phyloP scores from a whole-genome alignment of 2,888 invertebrate species.

The Beris morrisii region DNA sequence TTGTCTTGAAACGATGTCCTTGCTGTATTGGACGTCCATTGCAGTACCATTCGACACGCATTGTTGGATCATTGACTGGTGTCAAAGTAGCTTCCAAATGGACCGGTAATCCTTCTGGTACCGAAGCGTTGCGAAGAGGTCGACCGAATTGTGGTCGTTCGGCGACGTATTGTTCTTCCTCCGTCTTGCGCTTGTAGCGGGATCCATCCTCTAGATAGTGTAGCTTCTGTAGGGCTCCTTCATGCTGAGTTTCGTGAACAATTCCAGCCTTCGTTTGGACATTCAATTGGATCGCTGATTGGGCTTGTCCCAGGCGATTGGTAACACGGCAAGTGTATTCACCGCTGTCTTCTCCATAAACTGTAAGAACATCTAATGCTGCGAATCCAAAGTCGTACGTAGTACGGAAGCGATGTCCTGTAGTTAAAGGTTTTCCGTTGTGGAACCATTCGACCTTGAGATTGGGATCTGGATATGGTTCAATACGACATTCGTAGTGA shows the following conservation, averaged over 20 bases:
- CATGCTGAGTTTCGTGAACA: constrained; percentile 88
- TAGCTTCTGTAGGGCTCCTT: constrained; percentile 89
- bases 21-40: constrained; percentile 91
- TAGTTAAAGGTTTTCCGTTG: constrained; percentile 84
- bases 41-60: constrained; percentile 98
- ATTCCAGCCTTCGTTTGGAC: constrained; percentile 83
- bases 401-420: constrained; percentile 89
- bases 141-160: constrained; percentile 90
- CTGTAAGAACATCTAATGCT: constrained; percentile 90
- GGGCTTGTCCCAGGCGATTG: constrained; percentile 81
- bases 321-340: constrained; percentile 87
- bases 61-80: constrained; percentile 96
- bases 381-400: constrained; percentile 97
- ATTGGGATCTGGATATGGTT: constrained; percentile 87
- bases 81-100: constrained; percentile 94
- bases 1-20: constrained; percentile 94
- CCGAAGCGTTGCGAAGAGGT: constrained; percentile 81
- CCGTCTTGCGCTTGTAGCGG: constrained; percentile 69
- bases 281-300: constrained; percentile 76
- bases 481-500: constrained; percentile 90
- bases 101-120: constrained; percentile 83
- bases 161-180: constrained; percentile 73
- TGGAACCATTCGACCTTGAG: constrained; percentile 93
- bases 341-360: constrained; percentile 92
- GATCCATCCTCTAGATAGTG: constrained; percentile 87